Evolutionary conservation across 1,140 invertebrate genomes (phyloP).

Genomic region (Cydia amplana): DNA sequence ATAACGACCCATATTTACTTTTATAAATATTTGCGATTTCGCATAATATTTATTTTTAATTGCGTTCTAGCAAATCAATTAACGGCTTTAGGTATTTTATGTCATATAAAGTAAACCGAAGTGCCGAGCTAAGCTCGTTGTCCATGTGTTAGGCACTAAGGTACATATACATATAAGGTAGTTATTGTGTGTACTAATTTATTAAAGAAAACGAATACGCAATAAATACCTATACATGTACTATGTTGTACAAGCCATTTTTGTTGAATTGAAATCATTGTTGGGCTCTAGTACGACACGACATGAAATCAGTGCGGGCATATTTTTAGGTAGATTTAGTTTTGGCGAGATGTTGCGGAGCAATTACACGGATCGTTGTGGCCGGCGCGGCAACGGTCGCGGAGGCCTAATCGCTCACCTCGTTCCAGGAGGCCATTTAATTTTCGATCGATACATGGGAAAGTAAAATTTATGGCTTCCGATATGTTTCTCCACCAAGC

Average conservation of each 20-base stretch:
- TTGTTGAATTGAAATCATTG: no score
- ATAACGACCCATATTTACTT: background rate
- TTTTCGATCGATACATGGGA: constrained; percentile 17
- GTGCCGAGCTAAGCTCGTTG: no score
- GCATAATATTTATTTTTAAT: no score
- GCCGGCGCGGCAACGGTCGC: background rate
- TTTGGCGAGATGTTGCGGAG: background rate
- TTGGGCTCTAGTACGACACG: background rate
- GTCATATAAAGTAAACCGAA: no score
- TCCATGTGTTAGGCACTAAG: no score
- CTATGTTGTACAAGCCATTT: no score
- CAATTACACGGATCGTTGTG: constrained; percentile 2
- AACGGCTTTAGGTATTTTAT: no score
- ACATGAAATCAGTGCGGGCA: background rate
- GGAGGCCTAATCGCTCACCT: constrained; percentile 1
- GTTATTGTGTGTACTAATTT: no score
- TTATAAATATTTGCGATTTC: background rate
- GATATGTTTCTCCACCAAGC: background rate
- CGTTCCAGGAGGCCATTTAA: constrained; percentile 7
- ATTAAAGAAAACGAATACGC: no score
- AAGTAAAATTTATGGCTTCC: constrained; percentile 17
- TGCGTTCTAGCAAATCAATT: no score
- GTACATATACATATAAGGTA: no score
- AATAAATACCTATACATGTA: no score
- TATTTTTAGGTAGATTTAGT: background rate